These are phyloP conservation scores for Pteropus alecto DNA, from an alignment of 2,113 vertebrate genomes.

Conservation along the genomic window DNA sequence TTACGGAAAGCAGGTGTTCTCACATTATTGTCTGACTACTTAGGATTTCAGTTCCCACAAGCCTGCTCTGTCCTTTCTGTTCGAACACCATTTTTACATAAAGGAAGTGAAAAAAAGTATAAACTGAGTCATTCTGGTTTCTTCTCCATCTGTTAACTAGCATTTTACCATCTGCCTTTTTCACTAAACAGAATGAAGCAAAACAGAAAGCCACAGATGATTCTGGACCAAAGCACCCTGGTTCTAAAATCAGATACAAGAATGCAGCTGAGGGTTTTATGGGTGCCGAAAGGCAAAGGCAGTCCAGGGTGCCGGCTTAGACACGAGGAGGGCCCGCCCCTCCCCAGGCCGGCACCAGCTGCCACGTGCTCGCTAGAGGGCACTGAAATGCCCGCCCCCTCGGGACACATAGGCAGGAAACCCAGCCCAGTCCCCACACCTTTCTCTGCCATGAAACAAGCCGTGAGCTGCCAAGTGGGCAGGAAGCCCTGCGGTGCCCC, in stretches of 20 bases:
- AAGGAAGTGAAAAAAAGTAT: background rate
- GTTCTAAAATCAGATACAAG: background rate
- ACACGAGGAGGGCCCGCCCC: background rate
- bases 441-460: background rate
- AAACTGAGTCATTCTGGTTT: background rate
- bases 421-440: background rate
- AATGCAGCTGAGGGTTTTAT: background rate
- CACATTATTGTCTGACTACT: background rate
- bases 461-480: background rate
- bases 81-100: background rate
- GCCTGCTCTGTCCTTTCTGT: background rate
- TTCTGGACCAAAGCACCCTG: background rate
- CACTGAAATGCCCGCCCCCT: accelerated
- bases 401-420: background rate
- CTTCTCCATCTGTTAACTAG: background rate
- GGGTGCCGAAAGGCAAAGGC: accelerated
- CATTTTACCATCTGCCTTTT: background rate
- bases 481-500: background rate
- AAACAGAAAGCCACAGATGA: background rate
- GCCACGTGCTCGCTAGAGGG: accelerated
- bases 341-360: accelerated
- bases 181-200: background rate
- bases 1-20: background rate
- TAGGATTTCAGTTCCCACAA: background rate
- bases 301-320: background rate